Conservation (phyloP, 2,797 vertebrate genomes). For the Hydrocynus forskahlii region DNA sequence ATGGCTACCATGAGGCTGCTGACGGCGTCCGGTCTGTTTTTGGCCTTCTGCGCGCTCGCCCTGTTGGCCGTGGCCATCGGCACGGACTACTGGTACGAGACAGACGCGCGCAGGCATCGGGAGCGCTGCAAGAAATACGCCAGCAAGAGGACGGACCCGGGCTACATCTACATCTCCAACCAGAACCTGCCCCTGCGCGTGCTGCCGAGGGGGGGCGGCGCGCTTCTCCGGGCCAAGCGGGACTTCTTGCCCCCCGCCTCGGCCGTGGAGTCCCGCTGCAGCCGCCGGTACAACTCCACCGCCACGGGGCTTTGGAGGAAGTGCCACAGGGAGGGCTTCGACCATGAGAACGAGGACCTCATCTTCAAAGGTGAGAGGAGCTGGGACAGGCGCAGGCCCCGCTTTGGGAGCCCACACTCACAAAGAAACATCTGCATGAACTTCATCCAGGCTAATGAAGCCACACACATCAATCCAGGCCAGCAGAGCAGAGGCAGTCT, state of each 20-base stretch:
- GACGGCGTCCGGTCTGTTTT: conserved; percentile 85
- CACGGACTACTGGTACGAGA: conserved; percentile 93
- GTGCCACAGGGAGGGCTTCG: conserved; percentile 87
- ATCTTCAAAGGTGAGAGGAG: conserved; percentile 84
- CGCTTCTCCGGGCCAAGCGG: conserved; percentile 68
- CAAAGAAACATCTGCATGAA: not conserved
- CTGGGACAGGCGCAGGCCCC: not conserved
- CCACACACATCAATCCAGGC: not conserved
- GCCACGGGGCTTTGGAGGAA: conserved; percentile 89
- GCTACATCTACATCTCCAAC: conserved; percentile 89
- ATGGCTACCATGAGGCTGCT: conserved; percentile 92
- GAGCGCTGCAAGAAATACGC: conserved; percentile 89
- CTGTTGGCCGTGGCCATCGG: conserved; percentile 87
- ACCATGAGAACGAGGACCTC: conserved; percentile 88
- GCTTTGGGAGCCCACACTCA: not conserved
- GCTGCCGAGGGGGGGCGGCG: conserved; percentile 72
- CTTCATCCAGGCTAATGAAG: not conserved
- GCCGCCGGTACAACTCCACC: conserved; percentile 90
- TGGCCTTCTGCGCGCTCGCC: conserved; percentile 87
- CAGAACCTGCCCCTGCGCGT: conserved; percentile 88
- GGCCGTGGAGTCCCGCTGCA: conserved; percentile 87
- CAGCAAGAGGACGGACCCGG: conserved; percentile 87
- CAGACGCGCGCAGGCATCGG: conserved; percentile 88
- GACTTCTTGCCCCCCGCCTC: conserved; percentile 76
- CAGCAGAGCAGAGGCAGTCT: not conserved